Conservation (phyloP, 2,113 vertebrate species). For the Chionomys nivalis region DNA sequence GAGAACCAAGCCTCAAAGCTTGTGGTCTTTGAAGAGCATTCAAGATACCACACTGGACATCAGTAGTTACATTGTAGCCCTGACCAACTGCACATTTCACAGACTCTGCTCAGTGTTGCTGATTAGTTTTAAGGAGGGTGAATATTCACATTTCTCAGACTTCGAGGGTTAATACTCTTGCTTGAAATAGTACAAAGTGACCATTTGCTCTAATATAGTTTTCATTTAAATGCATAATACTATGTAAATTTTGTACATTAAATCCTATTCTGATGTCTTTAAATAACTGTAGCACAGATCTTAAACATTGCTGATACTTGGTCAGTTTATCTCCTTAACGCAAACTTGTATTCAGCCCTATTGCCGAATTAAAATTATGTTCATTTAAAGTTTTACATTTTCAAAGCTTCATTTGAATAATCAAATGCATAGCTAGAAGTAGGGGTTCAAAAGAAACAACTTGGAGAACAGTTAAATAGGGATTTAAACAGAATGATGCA, state of each 20-base stretch:
- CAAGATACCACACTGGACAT: not conserved
- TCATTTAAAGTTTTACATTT: constrained; percentile 56
- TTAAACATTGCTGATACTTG: constrained; percentile 12
- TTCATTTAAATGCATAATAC: constrained; percentile 18
- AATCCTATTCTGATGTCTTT: not conserved
- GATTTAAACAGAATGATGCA: not conserved
- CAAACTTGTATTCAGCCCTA: constrained; percentile 35
- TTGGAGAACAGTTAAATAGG: constrained; percentile 35
- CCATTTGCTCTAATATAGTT: constrained; percentile 8
- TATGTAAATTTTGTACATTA: constrained; percentile 6
- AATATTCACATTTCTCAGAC: not conserved
- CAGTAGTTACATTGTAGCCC: not conserved
- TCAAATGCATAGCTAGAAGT: constrained; percentile 1
- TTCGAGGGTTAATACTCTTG: not conserved
- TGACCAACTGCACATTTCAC: not conserved
- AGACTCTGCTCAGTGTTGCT: not conserved
- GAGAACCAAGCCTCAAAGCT: not conserved
- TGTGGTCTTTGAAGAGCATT: not conserved
- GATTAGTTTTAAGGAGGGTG: not conserved
- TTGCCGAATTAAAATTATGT: constrained; percentile 46
- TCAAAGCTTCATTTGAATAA: constrained; percentile 58
- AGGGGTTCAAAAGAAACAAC: constrained; percentile 32
- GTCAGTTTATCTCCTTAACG: not conserved
- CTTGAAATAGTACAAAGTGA: not conserved
- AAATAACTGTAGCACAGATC: not conserved